Evolutionary conservation across 2,113 vertebrate genomes (phyloP), one percentile per base, ranked within the genome.

Genomic region (Conger conger): DNA sequence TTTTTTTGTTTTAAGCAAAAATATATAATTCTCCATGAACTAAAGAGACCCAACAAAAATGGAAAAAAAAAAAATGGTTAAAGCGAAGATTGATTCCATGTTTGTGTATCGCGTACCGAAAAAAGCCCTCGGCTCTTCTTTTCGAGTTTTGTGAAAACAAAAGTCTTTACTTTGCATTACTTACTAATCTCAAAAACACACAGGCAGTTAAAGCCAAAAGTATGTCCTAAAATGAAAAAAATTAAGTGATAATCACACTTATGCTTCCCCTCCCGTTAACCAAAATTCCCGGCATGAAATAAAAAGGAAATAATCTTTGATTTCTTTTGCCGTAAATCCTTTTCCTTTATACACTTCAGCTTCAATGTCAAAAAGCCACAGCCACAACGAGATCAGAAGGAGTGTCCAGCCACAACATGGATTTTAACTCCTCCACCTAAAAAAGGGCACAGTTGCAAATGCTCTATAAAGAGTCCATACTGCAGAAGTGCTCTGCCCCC

Each of bases 391-490:
- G 73, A 53, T 83, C 76, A 84, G 63, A 79, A 53, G 76, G 37
- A 53, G n/a, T 37, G 16, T 63, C 50, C 57, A 36, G 83, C 78
- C 83, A 79, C 50, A 38, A 35, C 40, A 79, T 7, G 76, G 57
- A 63, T 33, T 0, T 33, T 11, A 2, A 11, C 77, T 84, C 53
- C 50, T 60, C 91, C 87, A 84, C 91, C 87, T 89, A 86, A 81
- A 89, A 80, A 86, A 84, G 50, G 53, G 87, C n/a, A 85, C 88
- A 85, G 83, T 76, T 83, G 82, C 37, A 77, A 73, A 40, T 50
- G 42, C 73, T 90, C 91, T 90, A 89, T 91, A 87, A 82, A 92
- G 91, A 92, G 91, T 92, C 91, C 91, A 82, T 90, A 92, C 91
- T 91, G 94, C 90, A 92, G 91, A 94, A 93, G 88, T 90, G 90